These are phyloP conservation scores for Oreochromis aureus DNA, from an alignment of 2,113 vertebrate species.

Conservation along the genomic window DNA sequence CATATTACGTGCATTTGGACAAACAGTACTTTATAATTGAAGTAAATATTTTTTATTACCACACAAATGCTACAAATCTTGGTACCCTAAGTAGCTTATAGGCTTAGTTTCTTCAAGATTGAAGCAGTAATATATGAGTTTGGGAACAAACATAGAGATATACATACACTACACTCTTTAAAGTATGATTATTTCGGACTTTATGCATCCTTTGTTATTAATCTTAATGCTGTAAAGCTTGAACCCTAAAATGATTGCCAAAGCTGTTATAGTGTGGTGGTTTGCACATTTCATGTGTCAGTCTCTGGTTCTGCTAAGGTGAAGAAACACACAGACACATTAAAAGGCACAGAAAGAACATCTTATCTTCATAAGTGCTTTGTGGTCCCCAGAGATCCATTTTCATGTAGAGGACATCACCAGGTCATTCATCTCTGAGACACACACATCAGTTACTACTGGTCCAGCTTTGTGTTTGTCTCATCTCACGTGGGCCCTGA, in stretches of 20 bases:
- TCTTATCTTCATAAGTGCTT: background rate
- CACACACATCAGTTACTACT: background rate
- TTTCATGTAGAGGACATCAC: background rate
- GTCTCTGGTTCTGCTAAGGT: background rate
- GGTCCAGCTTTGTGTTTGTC: background rate
- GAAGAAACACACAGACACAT: background rate
- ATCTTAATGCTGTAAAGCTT: background rate
- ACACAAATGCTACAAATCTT: fast-evolving
- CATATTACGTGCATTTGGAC: background rate
- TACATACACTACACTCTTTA: fast-evolving
- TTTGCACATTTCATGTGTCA: background rate
- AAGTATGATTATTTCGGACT: fast-evolving
- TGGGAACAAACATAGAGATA: background rate
- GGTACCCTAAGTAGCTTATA: fast-evolving
- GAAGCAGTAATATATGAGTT: background rate
- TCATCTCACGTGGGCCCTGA: background rate
- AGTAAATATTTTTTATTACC: background rate
- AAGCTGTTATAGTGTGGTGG: too few relatives aligned
- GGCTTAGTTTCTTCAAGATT: background rate
- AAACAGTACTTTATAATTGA: background rate
- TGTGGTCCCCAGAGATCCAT: background rate
- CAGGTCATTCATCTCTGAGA: background rate
- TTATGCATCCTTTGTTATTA: background rate
- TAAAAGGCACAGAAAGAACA: background rate
- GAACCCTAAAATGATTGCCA: too few relatives aligned